Base-by-base conservation (phyloP, 2,888 invertebrate species). In the Pyrrhosoma nymphula region DNA sequence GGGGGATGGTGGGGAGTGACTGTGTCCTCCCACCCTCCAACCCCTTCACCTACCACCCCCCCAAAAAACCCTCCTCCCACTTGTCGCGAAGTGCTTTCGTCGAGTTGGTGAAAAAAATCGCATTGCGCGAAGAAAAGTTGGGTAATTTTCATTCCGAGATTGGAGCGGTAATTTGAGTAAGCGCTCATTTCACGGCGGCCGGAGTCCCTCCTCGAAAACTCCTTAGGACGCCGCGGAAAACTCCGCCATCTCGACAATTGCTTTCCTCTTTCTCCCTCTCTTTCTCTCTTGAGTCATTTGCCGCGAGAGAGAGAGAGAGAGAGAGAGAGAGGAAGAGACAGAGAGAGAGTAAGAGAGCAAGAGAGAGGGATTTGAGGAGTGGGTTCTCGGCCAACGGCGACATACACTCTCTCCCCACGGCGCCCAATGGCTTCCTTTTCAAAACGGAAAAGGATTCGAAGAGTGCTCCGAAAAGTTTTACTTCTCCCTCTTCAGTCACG, bases 111-210 rank as follows among this genome's bases (percentile, higher is more conserved):
- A 69, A 69, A n/a, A 69, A 69, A 69, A 69, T 26, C n/a, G 69
- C 69, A 69, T 69, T 69, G n/a, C 10, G n/a, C 69, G 69, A 26
- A 26, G n/a, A n/a, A 69, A 69, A 69, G n/a, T 69, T 69, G 69
- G 69, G 69, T 69, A 26, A 69, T 69, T 69, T 69, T 69, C 69
- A 69, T 26, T 69, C 69, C n/a, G 69, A 69, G 69, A 69, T 69
- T 69, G 26, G 69, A 69, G 69, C 69, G 69, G 69, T n/a, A 69
- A 69, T 69, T 69, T 69, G 69, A 69, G 69, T 69, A 69, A 69
- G 69, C 69, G n/a, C n/a, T 26, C 69, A 69, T 69, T 69, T 69
- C n/a, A 69, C 69, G 69, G 69, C n/a, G n/a, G 60, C 60, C 18
- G n/a, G 69, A n/a, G n/a, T 69, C 26, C n/a, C 69, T 69, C 10